A percentile compares a stretch with the other conserved stretches of the same genome.
phyloP scores from a whole-genome alignment of 2,113 vertebrate species.

The Benitochromis conjunctus region DNA sequence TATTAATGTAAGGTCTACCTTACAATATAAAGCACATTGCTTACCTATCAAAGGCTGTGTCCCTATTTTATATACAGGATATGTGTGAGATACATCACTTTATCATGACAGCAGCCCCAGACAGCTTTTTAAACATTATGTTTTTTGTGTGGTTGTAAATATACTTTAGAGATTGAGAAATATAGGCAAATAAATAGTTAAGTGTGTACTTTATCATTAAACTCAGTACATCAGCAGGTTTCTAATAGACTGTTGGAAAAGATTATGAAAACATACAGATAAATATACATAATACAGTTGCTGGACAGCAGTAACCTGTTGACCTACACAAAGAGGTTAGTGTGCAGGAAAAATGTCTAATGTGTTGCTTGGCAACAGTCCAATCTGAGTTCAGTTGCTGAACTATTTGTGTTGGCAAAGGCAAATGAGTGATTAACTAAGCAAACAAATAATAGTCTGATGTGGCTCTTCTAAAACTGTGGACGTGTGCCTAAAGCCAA shows the following conservation, averaged over 20 bases:
- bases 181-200: neutral
- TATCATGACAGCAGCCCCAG: neutral
- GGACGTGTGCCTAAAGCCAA: neutral
- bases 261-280: neutral
- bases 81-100: neutral
- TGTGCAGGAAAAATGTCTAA: neutral
- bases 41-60: neutral
- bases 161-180: neutral
- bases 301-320: neutral
- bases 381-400: neutral
- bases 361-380: neutral
- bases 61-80: neutral
- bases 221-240: neutral
- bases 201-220: neutral
- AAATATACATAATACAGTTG: neutral
- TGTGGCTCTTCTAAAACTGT: neutral
- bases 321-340: neutral
- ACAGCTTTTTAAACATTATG: fast-evolving
- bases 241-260: neutral
- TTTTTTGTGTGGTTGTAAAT: neutral
- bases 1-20: neutral
- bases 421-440: neutral
- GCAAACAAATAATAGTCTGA: neutral
- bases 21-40: neutral
- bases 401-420: neutral